A percentile compares a stretch with the other conserved stretches of the same genome.
phyloP scores from a whole-genome alignment of 2,888 invertebrate species.

The Acleris laterana region DNA sequence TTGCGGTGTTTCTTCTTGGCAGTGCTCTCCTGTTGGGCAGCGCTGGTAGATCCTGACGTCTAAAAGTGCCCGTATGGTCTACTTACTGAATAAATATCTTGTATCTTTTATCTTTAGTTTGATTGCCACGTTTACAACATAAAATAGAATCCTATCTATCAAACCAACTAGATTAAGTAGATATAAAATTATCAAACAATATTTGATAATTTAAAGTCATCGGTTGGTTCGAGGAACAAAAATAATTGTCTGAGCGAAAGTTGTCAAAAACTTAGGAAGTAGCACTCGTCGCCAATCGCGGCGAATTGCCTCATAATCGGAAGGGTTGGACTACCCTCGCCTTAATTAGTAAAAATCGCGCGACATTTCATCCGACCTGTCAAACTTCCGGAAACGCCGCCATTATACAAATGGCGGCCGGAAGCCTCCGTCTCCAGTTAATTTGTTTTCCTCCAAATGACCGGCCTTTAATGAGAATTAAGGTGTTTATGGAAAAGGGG shows the following conservation, averaged over 20 bases:
- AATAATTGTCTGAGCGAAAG: slow-evolving; percentile 39
- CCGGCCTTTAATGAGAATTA: slow-evolving; percentile 74
- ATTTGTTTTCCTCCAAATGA: slow-evolving; percentile 78
- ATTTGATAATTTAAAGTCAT: neutral
- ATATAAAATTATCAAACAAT: neutral
- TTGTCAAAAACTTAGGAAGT: slow-evolving; percentile 32
- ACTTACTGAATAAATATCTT: too few relatives aligned
- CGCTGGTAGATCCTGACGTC: too few relatives aligned
- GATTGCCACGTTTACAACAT: too few relatives aligned
- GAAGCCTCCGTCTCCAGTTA: slow-evolving; percentile 64
- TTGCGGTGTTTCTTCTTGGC: too few relatives aligned
- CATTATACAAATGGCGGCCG: slow-evolving; percentile 69
- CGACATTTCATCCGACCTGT: slow-evolving; percentile 80
- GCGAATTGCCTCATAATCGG: slow-evolving; percentile 42
- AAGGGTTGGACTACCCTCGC: slow-evolving; percentile 47
- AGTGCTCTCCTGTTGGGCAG: too few relatives aligned
- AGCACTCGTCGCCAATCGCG: slow-evolving; percentile 41
- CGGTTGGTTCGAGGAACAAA: slow-evolving; percentile 16
- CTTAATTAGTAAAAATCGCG: slow-evolving; percentile 81
- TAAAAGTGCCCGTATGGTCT: too few relatives aligned
- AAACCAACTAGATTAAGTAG: too few relatives aligned
- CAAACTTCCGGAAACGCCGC: slow-evolving; percentile 70
- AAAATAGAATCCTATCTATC: too few relatives aligned
- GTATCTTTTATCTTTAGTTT: too few relatives aligned
- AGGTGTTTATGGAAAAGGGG: slow-evolving; percentile 75